These are phyloP conservation scores for Pangasius krempfi DNA, from an alignment of 2,797 vertebrate species.

Conservation along the genomic window DNA sequence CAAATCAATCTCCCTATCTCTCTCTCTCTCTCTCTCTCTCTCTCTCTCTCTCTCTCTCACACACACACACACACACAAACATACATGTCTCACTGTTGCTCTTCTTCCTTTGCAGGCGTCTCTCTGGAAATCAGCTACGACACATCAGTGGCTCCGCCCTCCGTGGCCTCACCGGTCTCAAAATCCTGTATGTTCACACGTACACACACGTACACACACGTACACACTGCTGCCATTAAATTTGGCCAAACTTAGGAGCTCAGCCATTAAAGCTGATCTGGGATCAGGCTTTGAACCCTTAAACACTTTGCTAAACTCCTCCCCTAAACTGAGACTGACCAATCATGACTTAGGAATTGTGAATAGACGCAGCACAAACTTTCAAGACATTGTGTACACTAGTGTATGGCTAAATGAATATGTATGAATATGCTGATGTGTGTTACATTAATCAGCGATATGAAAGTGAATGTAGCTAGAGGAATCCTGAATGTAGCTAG, in stretches of 20 bases:
- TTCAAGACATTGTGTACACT: not conserved
- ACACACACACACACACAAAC: not conserved
- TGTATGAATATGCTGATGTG: not conserved
- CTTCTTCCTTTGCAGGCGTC: slow-evolving; percentile 76
- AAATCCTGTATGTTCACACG: slow-evolving; percentile 87
- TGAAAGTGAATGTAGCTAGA: not conserved
- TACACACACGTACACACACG: not conserved
- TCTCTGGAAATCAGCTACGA: slow-evolving; percentile 92
- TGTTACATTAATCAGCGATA: not conserved
- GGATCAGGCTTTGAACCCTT: not conserved
- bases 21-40: slow-evolving; percentile 2
- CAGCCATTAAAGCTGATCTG: not conserved
- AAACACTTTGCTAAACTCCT: not conserved
- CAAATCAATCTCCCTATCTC: not conserved
- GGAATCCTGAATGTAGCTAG: not conserved
- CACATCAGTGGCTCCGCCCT: slow-evolving; percentile 86
- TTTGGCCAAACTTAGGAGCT: not conserved
- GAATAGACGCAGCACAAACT: not conserved
- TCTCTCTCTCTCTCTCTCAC: slow-evolving; percentile 1
- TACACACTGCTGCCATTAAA: not conserved
- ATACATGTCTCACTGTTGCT: not conserved
- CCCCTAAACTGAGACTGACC: not conserved
- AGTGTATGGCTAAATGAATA: not conserved
- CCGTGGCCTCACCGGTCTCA: slow-evolving; percentile 89
- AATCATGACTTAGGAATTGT: not conserved